A percentile compares a stretch with the other conserved stretches of the same genome.
Evolutionary conservation across 1,140 invertebrate species (phyloP).

Genomic region (Drosophila murphyi): DNA sequence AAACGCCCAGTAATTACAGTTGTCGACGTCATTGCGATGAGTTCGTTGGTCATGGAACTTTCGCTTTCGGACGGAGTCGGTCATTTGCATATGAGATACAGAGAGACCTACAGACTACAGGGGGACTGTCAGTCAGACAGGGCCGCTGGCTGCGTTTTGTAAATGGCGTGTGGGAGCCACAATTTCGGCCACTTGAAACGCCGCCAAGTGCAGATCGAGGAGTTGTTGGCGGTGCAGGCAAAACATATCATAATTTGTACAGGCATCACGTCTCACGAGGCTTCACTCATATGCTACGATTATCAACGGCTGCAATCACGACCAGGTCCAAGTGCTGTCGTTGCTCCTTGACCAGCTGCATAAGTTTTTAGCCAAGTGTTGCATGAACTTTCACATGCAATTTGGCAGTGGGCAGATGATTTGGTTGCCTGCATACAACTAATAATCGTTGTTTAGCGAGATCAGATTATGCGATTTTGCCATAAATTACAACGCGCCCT

Average conservation of each 20-base stretch:
- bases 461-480: constrained; percentile 44
- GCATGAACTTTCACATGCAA: constrained; percentile 72
- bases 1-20: constrained; percentile 51
- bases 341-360: constrained; percentile 34
- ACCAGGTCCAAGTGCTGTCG: constrained; percentile 17
- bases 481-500: constrained; percentile 39
- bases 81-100: constrained; percentile 69
- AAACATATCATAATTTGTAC: constrained; percentile 70
- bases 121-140: neutral
- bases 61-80: constrained; percentile 63
- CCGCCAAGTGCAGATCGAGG: constrained; percentile 60
- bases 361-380: constrained; percentile 8
- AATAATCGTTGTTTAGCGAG: constrained; percentile 62
- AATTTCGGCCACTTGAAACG: constrained; percentile 41
- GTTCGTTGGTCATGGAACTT: constrained; percentile 65
- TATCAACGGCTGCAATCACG: constrained; percentile 74
- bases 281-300: constrained; percentile 64
- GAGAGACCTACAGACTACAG: neutral
- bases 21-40: constrained; percentile 45
- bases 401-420: constrained; percentile 16
- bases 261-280: constrained; percentile 62
- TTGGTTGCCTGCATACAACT: constrained; percentile 23
- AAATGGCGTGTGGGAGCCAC: constrained; percentile 64
- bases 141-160: constrained; percentile 29
- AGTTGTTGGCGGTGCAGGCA: constrained; percentile 37